Percentiles rank a stretch among this genome's conserved stretches.
Evolutionary conservation across 30 jellyfish, hydroid and myxozoan species (phyloP).

Genomic region (Hydractinia symbiolongicarpus): DNA sequence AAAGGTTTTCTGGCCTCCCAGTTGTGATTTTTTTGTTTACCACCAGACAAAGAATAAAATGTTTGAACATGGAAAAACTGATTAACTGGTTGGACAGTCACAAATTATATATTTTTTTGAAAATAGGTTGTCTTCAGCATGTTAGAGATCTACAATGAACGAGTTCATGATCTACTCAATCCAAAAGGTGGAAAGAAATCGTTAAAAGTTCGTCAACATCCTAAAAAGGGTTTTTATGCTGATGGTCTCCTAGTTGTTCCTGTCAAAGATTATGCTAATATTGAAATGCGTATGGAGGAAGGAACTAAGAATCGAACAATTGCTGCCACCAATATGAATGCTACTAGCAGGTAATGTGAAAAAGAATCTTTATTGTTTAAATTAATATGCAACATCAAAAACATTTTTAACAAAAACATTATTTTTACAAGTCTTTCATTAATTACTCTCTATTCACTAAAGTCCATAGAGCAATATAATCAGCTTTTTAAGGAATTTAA

Average conservation of each 20-base stretch:
- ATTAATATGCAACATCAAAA: neutral
- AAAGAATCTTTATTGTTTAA: neutral
- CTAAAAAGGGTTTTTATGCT: slow-evolving; percentile 81
- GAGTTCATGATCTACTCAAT: slow-evolving; percentile 70
- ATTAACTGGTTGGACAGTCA: neutral
- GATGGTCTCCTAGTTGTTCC: slow-evolving; percentile 61
- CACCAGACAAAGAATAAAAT: too few relatives aligned
- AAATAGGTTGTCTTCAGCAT: slow-evolving; percentile 68
- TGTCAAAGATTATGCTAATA: slow-evolving; percentile 57
- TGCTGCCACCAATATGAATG: slow-evolving; percentile 85
- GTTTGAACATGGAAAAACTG: too few relatives aligned
- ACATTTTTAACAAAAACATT: neutral
- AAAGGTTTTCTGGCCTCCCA: too few relatives aligned
- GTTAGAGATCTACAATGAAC: slow-evolving; percentile 87
- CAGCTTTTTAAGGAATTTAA: too few relatives aligned
- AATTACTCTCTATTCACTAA: neutral
- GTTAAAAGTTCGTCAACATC: slow-evolving; percentile 64
- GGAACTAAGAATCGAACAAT: slow-evolving; percentile 82
- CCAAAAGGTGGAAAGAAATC: slow-evolving; percentile 51
- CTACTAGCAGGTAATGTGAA: slow-evolving; percentile 75
- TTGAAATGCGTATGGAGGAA: slow-evolving; percentile 67
- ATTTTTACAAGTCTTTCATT: neutral
- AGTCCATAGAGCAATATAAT: neutral
- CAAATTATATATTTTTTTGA: neutral
- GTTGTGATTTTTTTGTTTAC: too few relatives aligned